Percentiles rank a stretch among this genome's conserved stretches.
These are phyloP conservation scores for Mesitornis unicolor DNA, from an alignment of 2,113 vertebrate genomes.

Conservation along the genomic window DNA sequence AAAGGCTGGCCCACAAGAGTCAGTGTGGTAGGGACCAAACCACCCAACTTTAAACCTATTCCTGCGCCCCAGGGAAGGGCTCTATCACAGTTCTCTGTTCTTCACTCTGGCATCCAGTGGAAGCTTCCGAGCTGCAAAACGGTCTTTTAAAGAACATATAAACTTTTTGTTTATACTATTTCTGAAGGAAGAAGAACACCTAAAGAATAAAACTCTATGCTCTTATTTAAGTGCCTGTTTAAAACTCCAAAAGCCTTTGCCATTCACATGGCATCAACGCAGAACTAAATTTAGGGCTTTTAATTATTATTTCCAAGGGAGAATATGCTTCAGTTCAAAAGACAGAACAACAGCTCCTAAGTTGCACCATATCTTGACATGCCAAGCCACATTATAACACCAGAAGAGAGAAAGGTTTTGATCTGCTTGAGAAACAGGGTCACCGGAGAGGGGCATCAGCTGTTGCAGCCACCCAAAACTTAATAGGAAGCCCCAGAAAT, in stretches of 20 bases:
- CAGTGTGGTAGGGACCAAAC: neutral
- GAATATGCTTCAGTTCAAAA: neutral
- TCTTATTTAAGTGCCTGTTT: neutral
- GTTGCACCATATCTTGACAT: neutral
- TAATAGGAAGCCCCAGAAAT: neutral
- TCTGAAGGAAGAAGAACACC: neutral
- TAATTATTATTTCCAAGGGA: neutral
- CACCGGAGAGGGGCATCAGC: neutral
- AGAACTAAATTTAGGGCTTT: neutral
- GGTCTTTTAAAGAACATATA: neutral
- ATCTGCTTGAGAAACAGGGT: neutral
- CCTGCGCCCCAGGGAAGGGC: neutral
- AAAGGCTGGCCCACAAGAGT: neutral
- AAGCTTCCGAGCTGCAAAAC: neutral
- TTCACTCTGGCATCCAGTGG: neutral
- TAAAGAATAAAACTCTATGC: neutral
- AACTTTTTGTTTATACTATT: neutral
- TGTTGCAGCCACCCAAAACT: neutral
- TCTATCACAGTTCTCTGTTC: neutral
- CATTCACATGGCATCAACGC: neutral
- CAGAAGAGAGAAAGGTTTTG: neutral
- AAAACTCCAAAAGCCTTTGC: neutral
- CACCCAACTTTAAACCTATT: neutral
- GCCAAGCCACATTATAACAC: conserved; percentile 17
- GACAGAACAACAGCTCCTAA: neutral